phyloP scores from a whole-genome alignment of 2,888 invertebrate genomes.

The Drosophila affinis region DNA sequence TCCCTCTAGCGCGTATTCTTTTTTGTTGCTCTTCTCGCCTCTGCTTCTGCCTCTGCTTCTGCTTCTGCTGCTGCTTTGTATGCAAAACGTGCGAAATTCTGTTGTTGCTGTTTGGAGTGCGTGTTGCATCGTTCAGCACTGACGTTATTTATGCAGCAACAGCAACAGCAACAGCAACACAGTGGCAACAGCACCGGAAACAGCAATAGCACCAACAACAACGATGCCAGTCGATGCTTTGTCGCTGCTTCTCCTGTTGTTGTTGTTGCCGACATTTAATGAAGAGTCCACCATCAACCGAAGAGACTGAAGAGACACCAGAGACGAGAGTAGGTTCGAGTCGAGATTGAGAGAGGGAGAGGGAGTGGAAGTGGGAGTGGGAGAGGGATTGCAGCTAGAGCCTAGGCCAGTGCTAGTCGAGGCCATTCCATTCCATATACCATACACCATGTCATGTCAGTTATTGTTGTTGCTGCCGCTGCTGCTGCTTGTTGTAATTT shows the following conservation, averaged over 20 bases:
- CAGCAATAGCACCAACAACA: constrained; percentile 1
- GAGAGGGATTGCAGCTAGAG: background rate
- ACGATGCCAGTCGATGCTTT: constrained; percentile 5
- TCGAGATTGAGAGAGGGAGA: background rate
- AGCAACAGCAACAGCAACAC: constrained; percentile 10
- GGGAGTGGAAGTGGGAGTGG: background rate
- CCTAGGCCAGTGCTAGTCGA: constrained; percentile 43
- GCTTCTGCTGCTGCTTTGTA: constrained; percentile 60
- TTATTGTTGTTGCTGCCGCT: constrained; percentile 33
- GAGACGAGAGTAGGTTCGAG: background rate
- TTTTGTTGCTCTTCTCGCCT: constrained; percentile 4
- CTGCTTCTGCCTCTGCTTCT: too few species aligned
- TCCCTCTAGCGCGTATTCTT: background rate
- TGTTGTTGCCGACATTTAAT: constrained; percentile 54
- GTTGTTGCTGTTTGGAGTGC: constrained; percentile 37
- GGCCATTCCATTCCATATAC: constrained; percentile 44
- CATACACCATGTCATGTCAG: constrained; percentile 51
- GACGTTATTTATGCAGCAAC: constrained; percentile 70
- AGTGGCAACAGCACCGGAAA: constrained; percentile 16
- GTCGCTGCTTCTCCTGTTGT: constrained; percentile 1
- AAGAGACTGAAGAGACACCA: constrained; percentile 1
- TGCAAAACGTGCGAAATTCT: constrained; percentile 58
- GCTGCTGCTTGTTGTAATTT: constrained; percentile 63
- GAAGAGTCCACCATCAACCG: constrained; percentile 53
- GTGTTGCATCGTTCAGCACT: constrained; percentile 45